Base-by-base conservation (phyloP, 2,888 invertebrate genomes). In the Meandrusa payeni region DNA sequence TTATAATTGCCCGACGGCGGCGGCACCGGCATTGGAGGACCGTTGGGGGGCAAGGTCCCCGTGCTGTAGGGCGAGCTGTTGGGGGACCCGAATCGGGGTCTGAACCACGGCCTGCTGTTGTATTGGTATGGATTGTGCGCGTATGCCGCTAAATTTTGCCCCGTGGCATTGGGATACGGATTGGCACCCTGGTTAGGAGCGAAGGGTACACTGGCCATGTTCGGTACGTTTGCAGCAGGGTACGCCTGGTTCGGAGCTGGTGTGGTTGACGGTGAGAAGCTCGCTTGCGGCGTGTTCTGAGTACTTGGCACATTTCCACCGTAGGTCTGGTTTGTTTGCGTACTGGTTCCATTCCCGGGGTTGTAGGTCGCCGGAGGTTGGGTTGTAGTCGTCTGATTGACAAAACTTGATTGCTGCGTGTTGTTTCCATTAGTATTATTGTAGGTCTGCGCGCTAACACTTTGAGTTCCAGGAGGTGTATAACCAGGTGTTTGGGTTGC, bases 121-220 rank as follows among this genome's bases (percentile, higher is more conserved):
- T 82, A 83, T 38, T 80, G 82, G 31, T 83, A 86, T 56, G 85
- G 85, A 42, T 82, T 85, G 50, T 72, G 83, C 1, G 86, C 85
- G 41, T 85, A 85, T 38, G 86, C 86, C 47, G 86, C 86, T 65
- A 86, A 62, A 51, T 86, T 86, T 38, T 86, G 86, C 0, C 86
- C 86, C 0, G 85, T 83, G 1, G 86, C 86, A 41, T 86, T 86
- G 0, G 86, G 86, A 39, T 86, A 86, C 0, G 83, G 86, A 46
- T 83, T 85, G 37, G 62, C 56, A 7, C 48, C 62, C 44, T 77
- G 82, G 31, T 68, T 76, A 0, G 76, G 74, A 3, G 77, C 76
- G 33, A 74, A 82, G 0, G 61, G 67, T 13, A 82, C 66, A 28
- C 73, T 82, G 0, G 78, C 71, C 73, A 82, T 72, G 47, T 59